Evolutionary conservation across 2,113 vertebrate genomes (phyloP), one percentile per base, ranked within the genome.

Genomic region (Phylloscopus whistleri): DNA sequence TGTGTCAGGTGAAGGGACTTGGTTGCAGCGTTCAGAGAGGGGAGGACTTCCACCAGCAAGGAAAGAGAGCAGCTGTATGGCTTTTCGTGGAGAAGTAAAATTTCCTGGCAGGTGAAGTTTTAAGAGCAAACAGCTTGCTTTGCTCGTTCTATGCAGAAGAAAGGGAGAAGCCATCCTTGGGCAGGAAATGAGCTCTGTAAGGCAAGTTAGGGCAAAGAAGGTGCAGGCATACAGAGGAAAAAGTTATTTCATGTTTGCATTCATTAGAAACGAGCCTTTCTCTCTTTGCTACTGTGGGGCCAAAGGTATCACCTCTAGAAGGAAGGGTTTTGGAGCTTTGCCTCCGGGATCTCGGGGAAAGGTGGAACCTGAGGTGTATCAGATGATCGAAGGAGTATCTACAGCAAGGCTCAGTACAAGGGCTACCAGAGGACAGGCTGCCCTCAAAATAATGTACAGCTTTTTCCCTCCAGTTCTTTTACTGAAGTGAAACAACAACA

Each of bases 381-480:
- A 18, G 24, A 14, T 6, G 7, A 62, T 2, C 12, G 80, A 41
- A 39, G 41, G 48, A 23, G 22, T 5, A 35, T 31, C 28, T 68
- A 5, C 12, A 20, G 5, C 4, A 75, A 7, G 33, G 37, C 28
- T 51, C 13, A 4, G 9, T 17, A 21, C 20, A 14, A 5, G 9
- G 39, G 28, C 37, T 53, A 23, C 64, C 31, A 37, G 28, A 44
- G 55, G 21, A 56, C 22, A 24, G 64, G 41, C 46, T 67, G 43
- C 33, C 44, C 60, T 35, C 3, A 4, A 30, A 35, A 12, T 11
- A 20, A 9, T 0, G 8, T 8, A 3, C 27, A 31, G 3, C 5
- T 87, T 39, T 51, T 43, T 17, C 12, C 11, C 10, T 60, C 28
- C 31, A 7, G 7, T 68, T 64, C 68, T 87, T 75, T n/a, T 23